phyloP scores from a whole-genome alignment of 2,888 invertebrate species.

The Willowsia nigromaculata region DNA sequence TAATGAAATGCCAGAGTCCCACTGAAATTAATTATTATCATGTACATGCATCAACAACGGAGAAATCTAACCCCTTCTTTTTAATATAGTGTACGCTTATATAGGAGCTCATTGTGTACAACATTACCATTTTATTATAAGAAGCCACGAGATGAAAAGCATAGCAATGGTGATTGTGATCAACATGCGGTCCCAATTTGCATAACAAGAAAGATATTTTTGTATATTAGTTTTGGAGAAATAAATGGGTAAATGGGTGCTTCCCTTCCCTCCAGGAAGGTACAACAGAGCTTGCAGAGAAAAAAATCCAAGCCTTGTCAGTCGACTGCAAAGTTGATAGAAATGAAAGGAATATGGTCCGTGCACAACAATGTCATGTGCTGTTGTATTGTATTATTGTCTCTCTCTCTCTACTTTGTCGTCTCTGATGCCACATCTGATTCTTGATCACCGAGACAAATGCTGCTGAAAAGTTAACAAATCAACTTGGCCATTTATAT shows the following conservation, averaged over 20 bases:
- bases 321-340: conserved; percentile 1
- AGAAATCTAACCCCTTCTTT: conserved; percentile 24
- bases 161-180: conserved; percentile 35
- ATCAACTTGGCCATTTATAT: conserved; percentile 23
- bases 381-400: conserved; percentile 19
- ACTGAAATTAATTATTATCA: conserved; percentile 26
- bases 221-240: conserved; percentile 11
- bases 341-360: conserved; percentile 2
- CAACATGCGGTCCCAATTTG: conserved; percentile 59
- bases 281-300: background rate
- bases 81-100: background rate
- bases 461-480: conserved; percentile 53
- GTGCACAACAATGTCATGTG: conserved; percentile 16
- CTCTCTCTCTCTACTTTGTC: background rate
- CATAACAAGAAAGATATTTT: conserved; percentile 52
- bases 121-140: background rate
- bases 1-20: conserved; percentile 27
- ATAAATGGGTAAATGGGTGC: conserved; percentile 7
- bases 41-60: background rate
- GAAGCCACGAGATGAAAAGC: conserved; percentile 20
- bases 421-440: background rate
- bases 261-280: background rate
- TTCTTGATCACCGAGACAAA: conserved; percentile 50
- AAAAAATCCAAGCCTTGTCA: background rate
- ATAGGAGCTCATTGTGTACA: background rate